Percentiles rank a stretch among this genome's conserved stretches.
Evolutionary conservation across 2,113 vertebrate genomes (phyloP).

Genomic region (Paratilapia polleni): DNA sequence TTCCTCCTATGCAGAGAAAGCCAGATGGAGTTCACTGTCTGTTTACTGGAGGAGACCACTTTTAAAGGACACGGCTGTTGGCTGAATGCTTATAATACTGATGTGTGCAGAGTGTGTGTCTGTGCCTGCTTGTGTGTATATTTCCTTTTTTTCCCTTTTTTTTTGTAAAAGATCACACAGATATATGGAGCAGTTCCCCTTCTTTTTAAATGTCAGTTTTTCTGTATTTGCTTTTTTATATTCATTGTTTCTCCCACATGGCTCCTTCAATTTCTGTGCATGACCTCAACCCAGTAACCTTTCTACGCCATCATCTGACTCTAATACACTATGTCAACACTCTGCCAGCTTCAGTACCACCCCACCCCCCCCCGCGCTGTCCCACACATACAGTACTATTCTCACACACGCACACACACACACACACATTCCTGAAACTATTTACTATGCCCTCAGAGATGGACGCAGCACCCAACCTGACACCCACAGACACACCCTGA

Average conservation of each 20-base stretch:
- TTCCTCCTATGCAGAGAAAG: background rate
- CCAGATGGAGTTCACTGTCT: constrained; percentile 7
- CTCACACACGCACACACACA: background rate
- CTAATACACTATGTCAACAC: constrained; percentile 5
- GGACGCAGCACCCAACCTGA: background rate
- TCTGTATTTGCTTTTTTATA: background rate
- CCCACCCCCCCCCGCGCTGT: background rate
- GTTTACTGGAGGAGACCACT: background rate
- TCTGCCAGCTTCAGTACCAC: constrained; percentile 6
- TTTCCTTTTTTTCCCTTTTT: background rate
- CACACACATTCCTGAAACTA: background rate
- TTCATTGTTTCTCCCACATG: background rate
- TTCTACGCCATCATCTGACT: constrained; percentile 38
- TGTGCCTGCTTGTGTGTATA: background rate
- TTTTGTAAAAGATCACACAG: background rate
- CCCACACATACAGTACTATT: background rate
- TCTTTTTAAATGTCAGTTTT: constrained; percentile 14
- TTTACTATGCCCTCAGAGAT: constrained; percentile 8
- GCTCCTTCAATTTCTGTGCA: background rate
- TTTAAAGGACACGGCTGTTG: constrained; percentile 38
- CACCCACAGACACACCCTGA: background rate
- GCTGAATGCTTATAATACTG: background rate
- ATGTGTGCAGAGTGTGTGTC: background rate
- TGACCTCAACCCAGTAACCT: constrained; percentile 40
- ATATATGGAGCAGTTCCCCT: background rate